phyloP scores from a whole-genome alignment of 2,888 invertebrate species.

The Monoplex corrugatus region DNA sequence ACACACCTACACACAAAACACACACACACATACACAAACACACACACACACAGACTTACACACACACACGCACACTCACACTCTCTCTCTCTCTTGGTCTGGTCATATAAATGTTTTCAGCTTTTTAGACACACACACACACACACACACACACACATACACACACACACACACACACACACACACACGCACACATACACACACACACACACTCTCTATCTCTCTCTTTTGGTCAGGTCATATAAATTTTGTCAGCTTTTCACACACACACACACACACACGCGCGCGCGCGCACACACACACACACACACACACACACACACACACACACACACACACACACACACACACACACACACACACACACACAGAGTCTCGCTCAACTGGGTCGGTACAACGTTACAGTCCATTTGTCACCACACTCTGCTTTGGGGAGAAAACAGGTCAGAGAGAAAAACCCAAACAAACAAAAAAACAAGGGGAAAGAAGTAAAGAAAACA shows the following conservation, averaged over 20 bases:
- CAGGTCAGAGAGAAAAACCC: too few relatives aligned
- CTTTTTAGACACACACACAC: background rate
- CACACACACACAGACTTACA: too few relatives aligned
- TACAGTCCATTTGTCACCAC: too few relatives aligned
- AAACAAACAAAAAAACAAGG: too few relatives aligned
- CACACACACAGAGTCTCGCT: background rate
- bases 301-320: background rate
- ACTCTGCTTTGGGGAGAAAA: too few relatives aligned
- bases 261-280: background rate
- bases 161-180: background rate
- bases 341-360: background rate
- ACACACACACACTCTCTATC: background rate
- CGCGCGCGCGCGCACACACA: background rate
- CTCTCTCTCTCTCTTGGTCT: too few relatives aligned
- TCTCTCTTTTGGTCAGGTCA: too few relatives aligned
- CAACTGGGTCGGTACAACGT: too few relatives aligned
- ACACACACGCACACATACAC: background rate
- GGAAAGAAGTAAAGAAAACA: too few relatives aligned
- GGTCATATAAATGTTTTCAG: too few relatives aligned
- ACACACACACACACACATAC: background rate
- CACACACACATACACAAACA: too few relatives aligned
- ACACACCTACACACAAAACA: too few relatives aligned
- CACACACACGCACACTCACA: background rate
- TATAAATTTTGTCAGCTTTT: background rate
- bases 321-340: background rate